Conservation (phyloP, 2,888 invertebrate species). For the Cartodere bifasciata region DNA sequence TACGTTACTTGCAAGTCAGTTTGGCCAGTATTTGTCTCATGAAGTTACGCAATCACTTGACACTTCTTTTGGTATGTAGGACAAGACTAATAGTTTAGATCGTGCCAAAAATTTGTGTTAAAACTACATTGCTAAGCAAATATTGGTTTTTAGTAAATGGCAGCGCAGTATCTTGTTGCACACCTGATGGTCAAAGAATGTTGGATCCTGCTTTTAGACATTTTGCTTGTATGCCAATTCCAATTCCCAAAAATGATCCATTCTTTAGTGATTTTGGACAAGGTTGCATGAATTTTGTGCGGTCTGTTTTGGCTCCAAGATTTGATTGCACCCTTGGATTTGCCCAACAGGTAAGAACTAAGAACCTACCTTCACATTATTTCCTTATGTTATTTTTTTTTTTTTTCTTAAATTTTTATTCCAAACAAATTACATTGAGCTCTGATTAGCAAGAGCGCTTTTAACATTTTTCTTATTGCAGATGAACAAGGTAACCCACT, state of each 20-base stretch:
- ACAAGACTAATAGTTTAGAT: too few species aligned
- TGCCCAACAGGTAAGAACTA: conserved; percentile 50
- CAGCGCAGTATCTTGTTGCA: conserved; percentile 61
- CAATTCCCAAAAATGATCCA: conserved; percentile 43
- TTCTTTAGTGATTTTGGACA: conserved; percentile 47
- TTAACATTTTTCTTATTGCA: conserved; percentile 29
- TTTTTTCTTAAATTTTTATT: too few species aligned
- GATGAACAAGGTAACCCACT: conserved; percentile 68
- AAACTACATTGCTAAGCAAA: too few species aligned
- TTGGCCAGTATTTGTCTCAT: conserved; percentile 67
- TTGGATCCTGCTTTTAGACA: conserved; percentile 44
- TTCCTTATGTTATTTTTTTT: too few species aligned
- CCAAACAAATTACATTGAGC: too few species aligned
- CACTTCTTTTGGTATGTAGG: conserved; percentile 47
- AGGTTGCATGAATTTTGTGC: conserved; percentile 59
- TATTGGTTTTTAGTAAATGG: conserved; percentile 47
- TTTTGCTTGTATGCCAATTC: conserved; percentile 56
- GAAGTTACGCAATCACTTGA: conserved; percentile 62
- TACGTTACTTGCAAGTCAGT: conserved; percentile 64
- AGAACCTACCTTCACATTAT: too few species aligned
- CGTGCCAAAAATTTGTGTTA: too few species aligned
- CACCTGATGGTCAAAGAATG: conserved; percentile 40
- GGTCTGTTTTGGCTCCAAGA: conserved; percentile 52
- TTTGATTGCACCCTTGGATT: conserved; percentile 56
- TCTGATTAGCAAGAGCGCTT: too few species aligned